Conservation (phyloP, 2,888 invertebrate species). For the Zele albiditarsus region DNA sequence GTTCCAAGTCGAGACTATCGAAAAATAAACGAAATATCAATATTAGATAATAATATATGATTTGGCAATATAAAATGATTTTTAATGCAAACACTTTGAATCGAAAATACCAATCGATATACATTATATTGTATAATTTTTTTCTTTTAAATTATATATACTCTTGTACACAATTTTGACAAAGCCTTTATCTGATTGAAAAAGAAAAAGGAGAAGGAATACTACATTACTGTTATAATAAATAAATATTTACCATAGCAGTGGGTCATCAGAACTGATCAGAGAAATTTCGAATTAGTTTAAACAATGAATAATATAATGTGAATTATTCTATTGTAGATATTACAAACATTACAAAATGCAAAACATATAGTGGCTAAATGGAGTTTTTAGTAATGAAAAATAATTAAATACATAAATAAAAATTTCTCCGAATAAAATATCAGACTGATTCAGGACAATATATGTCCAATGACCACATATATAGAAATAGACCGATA, state of each 20-base stretch:
- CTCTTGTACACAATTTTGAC: neutral
- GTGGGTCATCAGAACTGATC: neutral
- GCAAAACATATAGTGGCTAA: neutral
- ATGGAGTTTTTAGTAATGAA: neutral
- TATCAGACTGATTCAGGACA: conserved; percentile 37
- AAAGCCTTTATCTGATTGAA: neutral
- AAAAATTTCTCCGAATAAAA: conserved; percentile 21
- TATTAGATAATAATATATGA: neutral
- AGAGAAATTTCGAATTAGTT: neutral
- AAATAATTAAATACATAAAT: conserved; percentile 5
- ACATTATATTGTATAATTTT: neutral
- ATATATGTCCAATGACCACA: conserved; percentile 26
- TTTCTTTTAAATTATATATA: neutral
- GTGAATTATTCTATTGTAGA: conserved; percentile 9
- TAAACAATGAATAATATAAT: neutral
- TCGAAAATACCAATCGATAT: neutral
- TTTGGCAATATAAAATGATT: neutral
- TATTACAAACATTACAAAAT: neutral
- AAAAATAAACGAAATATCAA: conserved; percentile 9
- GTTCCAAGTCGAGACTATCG: conserved; percentile 13
- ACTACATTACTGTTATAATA: neutral
- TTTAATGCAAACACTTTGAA: neutral
- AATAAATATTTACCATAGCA: conserved; percentile 1
- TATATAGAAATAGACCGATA: conserved; percentile 10
- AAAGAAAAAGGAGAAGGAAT: neutral